Evolutionary conservation across 2,797 vertebrate species (phyloP).

Genomic region (Acanthopagrus latus): DNA sequence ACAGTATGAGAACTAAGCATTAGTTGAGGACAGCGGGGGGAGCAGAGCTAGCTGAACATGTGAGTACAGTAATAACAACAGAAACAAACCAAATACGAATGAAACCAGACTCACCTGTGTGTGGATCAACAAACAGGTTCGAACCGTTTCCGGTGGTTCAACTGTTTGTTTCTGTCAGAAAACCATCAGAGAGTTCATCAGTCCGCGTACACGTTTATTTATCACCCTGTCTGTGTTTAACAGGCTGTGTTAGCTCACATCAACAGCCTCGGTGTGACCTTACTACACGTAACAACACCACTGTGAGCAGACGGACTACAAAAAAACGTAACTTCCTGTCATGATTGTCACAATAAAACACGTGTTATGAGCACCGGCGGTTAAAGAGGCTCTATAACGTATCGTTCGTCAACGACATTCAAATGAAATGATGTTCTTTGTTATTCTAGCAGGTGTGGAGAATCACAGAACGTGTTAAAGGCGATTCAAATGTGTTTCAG

Average conservation of each 20-base stretch:
- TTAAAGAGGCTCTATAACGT: too few species aligned
- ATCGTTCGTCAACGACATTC: too few species aligned
- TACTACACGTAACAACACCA: conserved; percentile 30
- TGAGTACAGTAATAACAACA: background rate
- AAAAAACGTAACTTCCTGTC: background rate
- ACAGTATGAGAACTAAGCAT: too few species aligned
- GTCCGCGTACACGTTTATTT: rapidly evolving
- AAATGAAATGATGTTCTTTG: rapidly evolving
- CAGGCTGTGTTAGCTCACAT: background rate
- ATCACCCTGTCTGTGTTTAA: background rate
- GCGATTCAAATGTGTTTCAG: background rate
- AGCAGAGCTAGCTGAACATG: too few species aligned
- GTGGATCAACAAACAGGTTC: background rate
- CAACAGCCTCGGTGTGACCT: conserved; percentile 27
- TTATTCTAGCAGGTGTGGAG: rapidly evolving
- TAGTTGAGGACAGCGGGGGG: background rate
- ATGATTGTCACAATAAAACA: conserved; percentile 18
- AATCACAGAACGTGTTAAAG: rapidly evolving
- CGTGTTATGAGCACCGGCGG: rapidly evolving
- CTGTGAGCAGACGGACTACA: background rate
- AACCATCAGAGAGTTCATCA: too few species aligned
- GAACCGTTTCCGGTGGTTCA: background rate
- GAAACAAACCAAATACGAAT: background rate
- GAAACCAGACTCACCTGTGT: background rate
- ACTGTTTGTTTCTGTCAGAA: background rate